Conservation (phyloP, 2,797 vertebrate species). For the Bufotes viridis region DNA sequence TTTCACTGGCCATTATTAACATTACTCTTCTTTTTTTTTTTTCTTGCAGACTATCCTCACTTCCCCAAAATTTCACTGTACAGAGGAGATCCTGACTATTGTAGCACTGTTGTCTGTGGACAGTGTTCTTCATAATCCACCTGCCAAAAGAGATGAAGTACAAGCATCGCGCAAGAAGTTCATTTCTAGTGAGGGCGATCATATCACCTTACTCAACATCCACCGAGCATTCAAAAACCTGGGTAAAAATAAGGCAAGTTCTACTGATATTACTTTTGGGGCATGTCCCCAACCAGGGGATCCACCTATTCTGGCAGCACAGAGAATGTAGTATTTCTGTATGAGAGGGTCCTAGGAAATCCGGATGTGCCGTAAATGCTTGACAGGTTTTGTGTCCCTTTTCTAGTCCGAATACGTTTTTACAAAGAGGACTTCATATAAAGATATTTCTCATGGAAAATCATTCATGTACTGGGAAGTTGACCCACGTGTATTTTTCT, state of each 20-base stretch:
- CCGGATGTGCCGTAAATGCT: too few species aligned
- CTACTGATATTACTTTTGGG: neutral
- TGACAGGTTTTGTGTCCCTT: too few species aligned
- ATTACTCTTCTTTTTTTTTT: neutral
- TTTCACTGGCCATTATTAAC: too few species aligned
- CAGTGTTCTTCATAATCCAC: constrained; percentile 89
- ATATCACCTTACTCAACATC: constrained; percentile 88
- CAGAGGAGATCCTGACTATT: constrained; percentile 91
- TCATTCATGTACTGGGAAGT: too few species aligned
- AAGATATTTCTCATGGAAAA: too few species aligned
- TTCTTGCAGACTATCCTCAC: constrained; percentile 87
- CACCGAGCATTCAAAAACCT: constrained; percentile 92
- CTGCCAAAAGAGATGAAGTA: constrained; percentile 86
- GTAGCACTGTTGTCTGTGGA: constrained; percentile 93
- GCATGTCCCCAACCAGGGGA: neutral
- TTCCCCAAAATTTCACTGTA: constrained; percentile 88
- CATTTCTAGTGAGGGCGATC: constrained; percentile 91
- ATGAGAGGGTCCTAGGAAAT: too few species aligned
- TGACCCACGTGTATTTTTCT: too few species aligned
- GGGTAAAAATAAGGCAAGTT: constrained; percentile 83
- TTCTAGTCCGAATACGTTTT: too few species aligned
- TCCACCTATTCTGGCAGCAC: neutral
- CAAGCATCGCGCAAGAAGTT: constrained; percentile 87
- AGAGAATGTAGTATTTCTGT: neutral
- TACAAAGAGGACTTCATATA: too few species aligned